Evolutionary conservation across 2,797 vertebrate genomes (phyloP).

Genomic region (Serranus cabrilla): DNA sequence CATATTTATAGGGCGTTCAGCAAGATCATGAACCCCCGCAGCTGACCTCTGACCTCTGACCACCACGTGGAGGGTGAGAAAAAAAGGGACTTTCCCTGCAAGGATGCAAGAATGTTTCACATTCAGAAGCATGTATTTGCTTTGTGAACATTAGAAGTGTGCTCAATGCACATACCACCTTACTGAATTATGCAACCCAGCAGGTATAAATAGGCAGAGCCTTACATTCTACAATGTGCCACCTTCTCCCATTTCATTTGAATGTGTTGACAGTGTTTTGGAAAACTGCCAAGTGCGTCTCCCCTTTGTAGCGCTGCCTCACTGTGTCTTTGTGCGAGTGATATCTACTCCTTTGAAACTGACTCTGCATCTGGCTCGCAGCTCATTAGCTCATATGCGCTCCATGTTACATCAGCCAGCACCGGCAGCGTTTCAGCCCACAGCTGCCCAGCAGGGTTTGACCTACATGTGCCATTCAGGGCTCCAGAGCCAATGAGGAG

Average conservation of each 20-base stretch:
- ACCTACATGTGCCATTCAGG: constrained; percentile 63
- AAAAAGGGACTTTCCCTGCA: constrained; percentile 11
- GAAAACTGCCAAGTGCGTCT: constrained; percentile 33
- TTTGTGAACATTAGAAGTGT: background rate
- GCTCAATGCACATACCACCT: background rate
- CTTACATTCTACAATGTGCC: background rate
- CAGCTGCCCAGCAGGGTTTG: constrained; percentile 30
- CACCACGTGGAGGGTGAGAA: constrained; percentile 1
- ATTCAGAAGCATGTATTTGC: background rate
- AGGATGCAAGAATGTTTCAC: background rate
- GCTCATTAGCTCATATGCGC: constrained; percentile 35
- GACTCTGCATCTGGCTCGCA: constrained; percentile 36
- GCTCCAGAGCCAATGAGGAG: constrained; percentile 29
- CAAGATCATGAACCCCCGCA: constrained; percentile 15
- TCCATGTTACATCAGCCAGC: constrained; percentile 55
- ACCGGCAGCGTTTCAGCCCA: constrained; percentile 6
- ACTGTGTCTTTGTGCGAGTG: constrained; percentile 36
- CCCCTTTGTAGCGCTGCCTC: constrained; percentile 5
- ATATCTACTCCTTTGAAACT: constrained; percentile 41
- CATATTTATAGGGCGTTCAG: constrained; percentile 27
- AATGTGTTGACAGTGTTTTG: constrained; percentile 38
- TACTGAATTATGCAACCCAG: constrained; percentile 21
- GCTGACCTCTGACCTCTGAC: constrained; percentile 50
- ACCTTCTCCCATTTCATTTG: constrained; percentile 21
- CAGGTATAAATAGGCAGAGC: constrained; percentile 26